A percentile compares a stretch with the other conserved stretches of the same genome.
Evolutionary conservation across 2,113 vertebrate species (phyloP).

Genomic region (Narcine bancroftii): DNA sequence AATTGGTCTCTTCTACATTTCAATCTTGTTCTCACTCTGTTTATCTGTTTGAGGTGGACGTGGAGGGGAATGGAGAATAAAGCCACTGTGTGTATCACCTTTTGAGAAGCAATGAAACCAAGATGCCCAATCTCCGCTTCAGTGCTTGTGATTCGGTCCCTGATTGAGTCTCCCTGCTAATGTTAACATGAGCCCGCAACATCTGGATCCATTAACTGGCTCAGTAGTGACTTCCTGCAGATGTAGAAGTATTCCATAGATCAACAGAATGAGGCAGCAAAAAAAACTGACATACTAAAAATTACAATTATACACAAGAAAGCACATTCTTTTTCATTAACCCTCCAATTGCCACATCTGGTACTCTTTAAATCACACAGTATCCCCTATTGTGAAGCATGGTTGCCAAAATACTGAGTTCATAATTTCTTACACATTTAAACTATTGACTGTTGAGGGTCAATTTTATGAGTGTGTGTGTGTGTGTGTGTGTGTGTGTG

Average conservation of each 20-base stretch:
- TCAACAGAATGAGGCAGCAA: conserved; percentile 36
- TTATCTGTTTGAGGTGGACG: not conserved
- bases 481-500: conserved; percentile 36
- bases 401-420: not conserved
- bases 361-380: conserved; percentile 20
- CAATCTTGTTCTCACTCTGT: not conserved
- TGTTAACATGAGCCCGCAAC: conserved; percentile 19
- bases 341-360: conserved; percentile 32
- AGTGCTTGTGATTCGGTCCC: not conserved
- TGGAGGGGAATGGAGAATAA: not conserved
- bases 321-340: conserved; percentile 36
- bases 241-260: conserved; percentile 31
- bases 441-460: not conserved
- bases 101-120: not conserved
- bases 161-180: conserved; percentile 8
- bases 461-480: conserved; percentile 38
- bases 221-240: conserved; percentile 38
- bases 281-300: conserved; percentile 27
- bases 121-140: not conserved
- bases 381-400: conserved; percentile 24
- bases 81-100: not conserved
- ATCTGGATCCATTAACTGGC: conserved; percentile 33
- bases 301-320: conserved; percentile 36
- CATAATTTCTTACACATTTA: conserved; percentile 4
- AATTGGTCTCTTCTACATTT: not conserved